Conservation (phyloP, 2,113 vertebrate species). For the Corythornis vintsioides region DNA sequence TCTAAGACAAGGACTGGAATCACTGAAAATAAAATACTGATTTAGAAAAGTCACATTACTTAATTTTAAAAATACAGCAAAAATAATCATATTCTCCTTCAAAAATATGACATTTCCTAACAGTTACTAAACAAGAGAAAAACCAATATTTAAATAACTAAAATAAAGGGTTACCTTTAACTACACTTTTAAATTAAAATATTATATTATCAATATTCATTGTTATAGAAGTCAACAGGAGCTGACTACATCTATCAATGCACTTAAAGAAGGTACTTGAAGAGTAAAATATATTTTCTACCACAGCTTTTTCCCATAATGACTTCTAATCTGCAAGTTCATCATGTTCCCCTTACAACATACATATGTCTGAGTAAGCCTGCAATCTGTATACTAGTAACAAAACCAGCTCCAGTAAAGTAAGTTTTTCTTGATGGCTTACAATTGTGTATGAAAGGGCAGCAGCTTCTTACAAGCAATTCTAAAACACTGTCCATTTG, state of each 20-base stretch:
- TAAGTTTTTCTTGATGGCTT: not conserved
- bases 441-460: not conserved
- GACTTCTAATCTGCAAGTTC: not conserved
- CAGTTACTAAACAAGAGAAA: not conserved
- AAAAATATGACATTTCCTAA: not conserved
- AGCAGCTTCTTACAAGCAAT: slow-evolving; percentile 7
- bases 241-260: not conserved
- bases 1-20: not conserved
- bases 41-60: not conserved
- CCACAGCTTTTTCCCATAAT: not conserved
- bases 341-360: not conserved
- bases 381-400: not conserved
- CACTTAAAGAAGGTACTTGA: not conserved
- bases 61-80: not conserved
- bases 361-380: not conserved
- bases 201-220: not conserved
- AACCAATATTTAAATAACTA: not conserved
- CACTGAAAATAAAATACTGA: not conserved
- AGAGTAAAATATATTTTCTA: not conserved
- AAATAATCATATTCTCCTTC: not conserved
- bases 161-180: not conserved
- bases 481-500: slow-evolving; percentile 44
- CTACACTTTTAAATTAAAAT: not conserved
- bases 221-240: not conserved
- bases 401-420: not conserved